A percentile compares a stretch with the other conserved stretches of the same genome.
Conservation (phyloP, 2,888 invertebrate species). For the Megamerina dolium region DNA sequence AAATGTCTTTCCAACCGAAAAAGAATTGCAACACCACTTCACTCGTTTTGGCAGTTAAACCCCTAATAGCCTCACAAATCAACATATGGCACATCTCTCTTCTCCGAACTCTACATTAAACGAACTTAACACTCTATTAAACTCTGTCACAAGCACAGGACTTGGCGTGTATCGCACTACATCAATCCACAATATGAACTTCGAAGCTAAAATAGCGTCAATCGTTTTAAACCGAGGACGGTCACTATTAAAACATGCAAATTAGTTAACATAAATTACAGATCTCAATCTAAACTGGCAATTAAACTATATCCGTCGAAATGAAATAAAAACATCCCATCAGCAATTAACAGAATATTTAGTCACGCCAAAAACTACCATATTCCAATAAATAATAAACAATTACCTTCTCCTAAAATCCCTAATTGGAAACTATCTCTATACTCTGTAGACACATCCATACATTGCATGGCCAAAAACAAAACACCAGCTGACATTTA, state of each 20-base stretch:
- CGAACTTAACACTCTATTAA: not conserved
- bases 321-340: too few species aligned
- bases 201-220: not conserved
- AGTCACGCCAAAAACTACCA: too few species aligned
- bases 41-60: not conserved
- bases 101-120: not conserved
- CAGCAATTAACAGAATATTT: not conserved
- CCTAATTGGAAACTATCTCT: too few species aligned
- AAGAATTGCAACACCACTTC: not conserved
- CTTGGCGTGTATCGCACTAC: not conserved
- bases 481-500: too few species aligned
- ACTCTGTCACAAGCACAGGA: not conserved
- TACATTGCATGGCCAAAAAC: too few species aligned
- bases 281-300: too few species aligned
- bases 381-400: too few species aligned
- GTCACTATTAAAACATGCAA: too few species aligned
- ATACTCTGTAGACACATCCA: too few species aligned
- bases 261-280: too few species aligned
- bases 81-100: not conserved
- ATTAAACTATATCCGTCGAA: too few species aligned
- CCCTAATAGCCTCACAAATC: not conserved
- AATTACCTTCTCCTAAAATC: too few species aligned
- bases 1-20: not conserved
- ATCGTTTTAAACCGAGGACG: not conserved
- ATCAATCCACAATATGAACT: not conserved